Evolutionary conservation across 2,113 vertebrate species (phyloP).

Genomic region (Microtus oregoni): DNA sequence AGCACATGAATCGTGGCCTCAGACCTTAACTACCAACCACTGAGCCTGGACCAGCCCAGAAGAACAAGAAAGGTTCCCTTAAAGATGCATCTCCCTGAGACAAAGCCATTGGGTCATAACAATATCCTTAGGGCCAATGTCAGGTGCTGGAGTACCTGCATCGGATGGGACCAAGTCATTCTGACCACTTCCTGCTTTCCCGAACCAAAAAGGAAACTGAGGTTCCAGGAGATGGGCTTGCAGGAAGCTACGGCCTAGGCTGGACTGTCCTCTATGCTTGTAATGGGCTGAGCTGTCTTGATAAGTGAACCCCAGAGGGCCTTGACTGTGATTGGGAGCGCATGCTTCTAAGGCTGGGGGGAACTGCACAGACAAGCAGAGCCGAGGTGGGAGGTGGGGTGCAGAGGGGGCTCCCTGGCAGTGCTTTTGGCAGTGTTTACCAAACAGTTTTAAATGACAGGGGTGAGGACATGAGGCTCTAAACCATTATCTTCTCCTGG

Average conservation of each 20-base stretch:
- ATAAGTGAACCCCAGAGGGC: neutral
- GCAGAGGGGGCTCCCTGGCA: neutral
- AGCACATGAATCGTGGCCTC: neutral
- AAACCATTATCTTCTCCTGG: conserved; percentile 61
- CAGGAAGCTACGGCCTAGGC: neutral
- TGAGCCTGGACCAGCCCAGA: neutral
- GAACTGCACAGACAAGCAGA: neutral
- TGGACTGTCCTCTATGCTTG: neutral
- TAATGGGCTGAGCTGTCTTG: neutral
- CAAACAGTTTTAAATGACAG: conserved; percentile 78
- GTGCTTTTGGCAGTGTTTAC: conserved; percentile 64
- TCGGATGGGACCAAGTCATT: neutral
- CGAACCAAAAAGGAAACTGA: neutral
- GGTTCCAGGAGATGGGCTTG: neutral
- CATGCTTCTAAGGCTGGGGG: neutral
- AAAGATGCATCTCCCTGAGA: neutral
- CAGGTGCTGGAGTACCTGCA: neutral
- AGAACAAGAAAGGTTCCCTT: neutral
- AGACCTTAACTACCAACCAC: neutral
- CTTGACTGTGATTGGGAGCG: neutral
- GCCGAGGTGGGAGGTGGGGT: too few relatives aligned
- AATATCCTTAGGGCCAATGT: neutral
- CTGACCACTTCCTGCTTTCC: neutral
- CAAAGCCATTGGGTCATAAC: neutral
- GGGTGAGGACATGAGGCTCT: neutral